phyloP scores from a whole-genome alignment of 2,113 vertebrate genomes.

The Sturnus vulgaris region DNA sequence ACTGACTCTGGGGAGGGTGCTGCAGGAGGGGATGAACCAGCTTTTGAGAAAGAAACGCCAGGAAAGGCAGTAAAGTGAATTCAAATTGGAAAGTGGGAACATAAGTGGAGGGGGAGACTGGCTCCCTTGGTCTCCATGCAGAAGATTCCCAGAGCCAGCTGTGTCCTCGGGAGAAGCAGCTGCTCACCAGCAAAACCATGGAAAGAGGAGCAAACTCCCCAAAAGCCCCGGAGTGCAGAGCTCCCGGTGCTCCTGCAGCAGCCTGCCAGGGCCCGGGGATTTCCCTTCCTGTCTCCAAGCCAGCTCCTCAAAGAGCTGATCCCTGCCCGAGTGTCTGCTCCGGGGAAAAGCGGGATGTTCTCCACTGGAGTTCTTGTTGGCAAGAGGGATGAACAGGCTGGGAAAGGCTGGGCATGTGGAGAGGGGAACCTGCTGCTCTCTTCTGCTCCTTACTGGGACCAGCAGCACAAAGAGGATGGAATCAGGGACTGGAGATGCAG shows the following conservation, averaged over 20 bases:
- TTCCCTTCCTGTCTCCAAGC: not conserved
- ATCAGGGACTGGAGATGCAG: accelerated
- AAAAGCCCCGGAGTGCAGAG: not conserved
- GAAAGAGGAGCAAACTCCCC: not conserved
- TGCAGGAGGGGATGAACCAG: not conserved
- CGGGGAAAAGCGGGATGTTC: not conserved
- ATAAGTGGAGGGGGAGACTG: not conserved
- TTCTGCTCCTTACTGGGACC: accelerated
- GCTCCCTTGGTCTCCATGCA: not conserved
- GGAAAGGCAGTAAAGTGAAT: not conserved
- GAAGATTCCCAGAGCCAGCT: not conserved
- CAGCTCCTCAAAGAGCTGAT: not conserved
- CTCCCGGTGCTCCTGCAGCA: not conserved
- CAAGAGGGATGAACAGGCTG: not conserved
- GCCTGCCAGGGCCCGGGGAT: not conserved
- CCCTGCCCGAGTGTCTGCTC: not conserved
- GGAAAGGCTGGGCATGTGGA: not conserved
- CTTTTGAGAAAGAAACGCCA: not conserved
- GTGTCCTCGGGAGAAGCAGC: not conserved
- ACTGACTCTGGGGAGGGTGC: not conserved
- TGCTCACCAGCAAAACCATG: not conserved
- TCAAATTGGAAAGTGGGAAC: not conserved
- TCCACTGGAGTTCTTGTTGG: not conserved
- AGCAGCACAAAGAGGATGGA: not conserved
- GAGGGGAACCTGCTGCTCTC: accelerated